Evolutionary conservation across 2,113 vertebrate species (phyloP).

Genomic region (Morphnarchus princeps): DNA sequence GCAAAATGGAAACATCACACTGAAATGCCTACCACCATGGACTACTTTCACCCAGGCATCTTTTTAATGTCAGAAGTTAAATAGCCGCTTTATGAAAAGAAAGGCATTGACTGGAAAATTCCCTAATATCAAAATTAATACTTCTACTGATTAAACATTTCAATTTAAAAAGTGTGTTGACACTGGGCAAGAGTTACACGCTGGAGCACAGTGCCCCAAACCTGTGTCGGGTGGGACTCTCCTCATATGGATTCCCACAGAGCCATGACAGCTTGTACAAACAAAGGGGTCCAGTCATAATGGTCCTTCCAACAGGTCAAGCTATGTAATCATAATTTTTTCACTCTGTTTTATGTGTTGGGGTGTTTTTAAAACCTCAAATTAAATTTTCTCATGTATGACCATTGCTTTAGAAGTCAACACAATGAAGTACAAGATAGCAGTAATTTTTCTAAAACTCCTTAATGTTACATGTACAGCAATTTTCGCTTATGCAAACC

Average conservation of each 20-base stretch:
- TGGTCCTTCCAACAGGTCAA: background rate
- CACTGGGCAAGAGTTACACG: too few species aligned
- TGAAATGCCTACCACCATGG: background rate
- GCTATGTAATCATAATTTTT: background rate
- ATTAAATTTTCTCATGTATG: background rate
- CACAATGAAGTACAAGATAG: background rate
- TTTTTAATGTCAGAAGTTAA: background rate
- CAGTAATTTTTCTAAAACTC: background rate
- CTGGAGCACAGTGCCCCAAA: background rate
- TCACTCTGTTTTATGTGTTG: background rate
- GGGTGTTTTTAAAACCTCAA: background rate
- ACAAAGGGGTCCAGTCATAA: background rate
- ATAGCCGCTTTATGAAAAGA: background rate
- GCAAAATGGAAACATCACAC: background rate
- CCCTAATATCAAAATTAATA: background rate
- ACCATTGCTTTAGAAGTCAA: background rate
- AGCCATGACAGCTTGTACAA: accelerated
- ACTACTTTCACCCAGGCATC: background rate
- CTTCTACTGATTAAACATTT: background rate
- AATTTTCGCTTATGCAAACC: background rate
- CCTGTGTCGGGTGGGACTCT: accelerated
- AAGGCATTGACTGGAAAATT: background rate
- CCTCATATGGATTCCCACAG: background rate
- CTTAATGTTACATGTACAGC: background rate
- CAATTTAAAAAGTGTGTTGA: background rate